Evolutionary conservation across 2,797 vertebrate genomes (phyloP), one percentile per base, ranked within the genome.

Genomic region (Kryptolebias ocellatus): DNA sequence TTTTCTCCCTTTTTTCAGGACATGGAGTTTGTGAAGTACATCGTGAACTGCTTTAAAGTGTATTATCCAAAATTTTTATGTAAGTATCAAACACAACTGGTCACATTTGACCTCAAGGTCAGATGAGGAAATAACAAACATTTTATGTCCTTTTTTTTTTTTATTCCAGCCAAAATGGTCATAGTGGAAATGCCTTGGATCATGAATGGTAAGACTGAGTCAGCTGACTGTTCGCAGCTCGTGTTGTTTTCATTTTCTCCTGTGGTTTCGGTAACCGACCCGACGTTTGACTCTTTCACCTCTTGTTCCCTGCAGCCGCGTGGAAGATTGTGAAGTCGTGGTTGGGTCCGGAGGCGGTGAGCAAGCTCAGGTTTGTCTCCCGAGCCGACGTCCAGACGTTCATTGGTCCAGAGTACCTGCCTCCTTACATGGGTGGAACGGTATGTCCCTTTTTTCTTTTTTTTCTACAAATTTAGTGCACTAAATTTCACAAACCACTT

Each of bases 161-260:
- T 69, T 69, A 69, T 93, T 94, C 73, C 87, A 99, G 98, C 97
- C 80, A 99, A 98, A 93, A 98, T 99, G 91, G 95, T 99, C 78
- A 95, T 99, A 59, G 98, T 97, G 83, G 98, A 99, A 85, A 97
- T 99, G 97, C 98, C 98, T 8, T 99, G 98, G 97, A 96, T 99
- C 87, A 96, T 99, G 96, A 99, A 96, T 0, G 98, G 98, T 98
- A 81, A 96, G 96, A 81, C 53, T 55, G 9, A 54, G 14, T 7
- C 9, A 51, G 3, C 20, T 12, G 37, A 51, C 34, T 62, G 1
- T 28, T 15, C 17, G 15, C 2, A 53, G 15, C 37, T 7, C 12
- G 31, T 39, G 28, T 10, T 12, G 28, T 12, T 44, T 2, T 24
- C 0, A 49, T 49, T n/a, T 17, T n/a, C 17, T 8, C 24, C 46